These are phyloP conservation scores for Coecobrya sp. DNA, from an alignment of 2,888 invertebrate genomes.

Conservation along the genomic window DNA sequence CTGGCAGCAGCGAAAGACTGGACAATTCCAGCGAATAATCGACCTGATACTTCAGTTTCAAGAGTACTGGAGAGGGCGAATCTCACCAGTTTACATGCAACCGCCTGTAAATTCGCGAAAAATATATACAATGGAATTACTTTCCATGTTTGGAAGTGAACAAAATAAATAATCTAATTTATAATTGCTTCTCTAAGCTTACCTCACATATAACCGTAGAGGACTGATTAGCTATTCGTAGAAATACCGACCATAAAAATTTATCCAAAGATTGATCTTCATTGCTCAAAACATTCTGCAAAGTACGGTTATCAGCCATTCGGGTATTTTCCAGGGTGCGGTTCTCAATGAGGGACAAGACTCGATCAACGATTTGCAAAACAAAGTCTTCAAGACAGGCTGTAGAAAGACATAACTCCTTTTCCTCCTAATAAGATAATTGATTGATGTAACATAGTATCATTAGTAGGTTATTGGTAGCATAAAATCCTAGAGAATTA, in stretches of 20 bases:
- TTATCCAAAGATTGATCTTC: constrained; percentile 91
- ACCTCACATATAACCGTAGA: constrained; percentile 85
- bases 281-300: constrained; percentile 88
- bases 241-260: constrained; percentile 89
- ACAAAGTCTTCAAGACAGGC: constrained; percentile 97
- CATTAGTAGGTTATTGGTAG: too few relatives aligned
- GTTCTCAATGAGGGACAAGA: constrained; percentile 92
- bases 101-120: constrained; percentile 88
- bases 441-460: too few relatives aligned
- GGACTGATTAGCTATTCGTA: constrained; percentile 85
- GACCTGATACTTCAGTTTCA: constrained; percentile 95
- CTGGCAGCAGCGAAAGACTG: constrained; percentile 90
- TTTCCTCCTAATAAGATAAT: constrained; percentile 90
- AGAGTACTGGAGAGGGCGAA: constrained; percentile 93
- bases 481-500: too few relatives aligned
- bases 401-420: constrained; percentile 92
- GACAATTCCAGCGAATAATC: constrained; percentile 92
- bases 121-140: too few relatives aligned
- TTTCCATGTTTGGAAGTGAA: too few relatives aligned
- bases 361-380: constrained; percentile 93
- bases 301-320: constrained; percentile 88
- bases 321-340: constrained; percentile 91
- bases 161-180: neutral
- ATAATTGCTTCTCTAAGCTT: neutral
- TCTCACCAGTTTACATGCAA: constrained; percentile 92